Percentiles rank a stretch among this genome's conserved stretches.
These are phyloP conservation scores for Drosophila mimetica DNA, from an alignment of 2,888 invertebrate species.

Conservation along the genomic window DNA sequence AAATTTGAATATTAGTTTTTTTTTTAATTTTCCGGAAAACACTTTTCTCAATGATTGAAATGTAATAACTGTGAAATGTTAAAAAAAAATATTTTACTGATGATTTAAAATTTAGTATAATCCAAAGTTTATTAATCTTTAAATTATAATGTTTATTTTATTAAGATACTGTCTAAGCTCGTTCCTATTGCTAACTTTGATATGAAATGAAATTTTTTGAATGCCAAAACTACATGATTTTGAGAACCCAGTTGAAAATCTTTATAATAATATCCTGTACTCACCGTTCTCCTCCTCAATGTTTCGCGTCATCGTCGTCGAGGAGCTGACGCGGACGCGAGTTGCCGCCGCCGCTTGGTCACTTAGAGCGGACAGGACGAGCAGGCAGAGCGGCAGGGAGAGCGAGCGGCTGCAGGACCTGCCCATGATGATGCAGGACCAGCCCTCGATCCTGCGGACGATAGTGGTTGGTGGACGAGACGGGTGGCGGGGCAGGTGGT, in stretches of 20 bases:
- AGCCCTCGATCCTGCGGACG: conserved; percentile 33
- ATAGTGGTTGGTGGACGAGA: conserved; percentile 1
- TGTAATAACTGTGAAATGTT: too few relatives aligned
- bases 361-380: conserved; percentile 62
- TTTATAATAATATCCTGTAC: conserved; percentile 40
- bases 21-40: too few relatives aligned
- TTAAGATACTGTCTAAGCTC: too few relatives aligned
- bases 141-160: too few relatives aligned
- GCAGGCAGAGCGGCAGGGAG: conserved; percentile 61
- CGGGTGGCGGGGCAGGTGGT: conserved; percentile 17
- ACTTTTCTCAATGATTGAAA: too few relatives aligned
- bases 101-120: too few relatives aligned
- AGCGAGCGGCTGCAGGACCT: conserved; percentile 52
- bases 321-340: conserved; percentile 78
- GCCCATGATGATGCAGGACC: conserved; percentile 65
- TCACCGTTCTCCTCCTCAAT: conserved; percentile 84
- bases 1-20: neutral
- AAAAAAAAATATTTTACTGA: too few relatives aligned
- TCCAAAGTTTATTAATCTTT: too few relatives aligned
- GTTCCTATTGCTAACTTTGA: too few relatives aligned
- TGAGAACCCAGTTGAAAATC: neutral
- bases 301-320: conserved; percentile 83
- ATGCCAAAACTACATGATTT: too few relatives aligned
- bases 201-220: too few relatives aligned
- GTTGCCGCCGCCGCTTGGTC: conserved; percentile 72